Conservation (phyloP, 2,888 invertebrate species). For the Idaea straminata region DNA sequence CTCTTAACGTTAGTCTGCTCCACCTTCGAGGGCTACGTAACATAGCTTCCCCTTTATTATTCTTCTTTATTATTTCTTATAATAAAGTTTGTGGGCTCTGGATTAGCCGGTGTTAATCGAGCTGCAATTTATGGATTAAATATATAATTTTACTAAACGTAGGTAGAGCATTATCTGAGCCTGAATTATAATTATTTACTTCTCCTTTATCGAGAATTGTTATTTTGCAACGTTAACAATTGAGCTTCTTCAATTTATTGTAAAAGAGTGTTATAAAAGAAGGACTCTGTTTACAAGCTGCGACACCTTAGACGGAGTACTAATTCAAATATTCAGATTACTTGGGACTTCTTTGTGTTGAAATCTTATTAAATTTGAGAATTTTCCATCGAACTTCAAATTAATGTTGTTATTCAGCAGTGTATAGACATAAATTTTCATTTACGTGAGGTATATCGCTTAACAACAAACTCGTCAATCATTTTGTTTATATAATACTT, state of each 20-base stretch:
- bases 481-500: constrained; percentile 58
- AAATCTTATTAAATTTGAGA: constrained; percentile 10
- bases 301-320: neutral
- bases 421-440: constrained; percentile 18
- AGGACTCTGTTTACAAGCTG: neutral
- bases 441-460: constrained; percentile 43
- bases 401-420: neutral
- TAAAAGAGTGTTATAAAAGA: neutral
- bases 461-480: constrained; percentile 60
- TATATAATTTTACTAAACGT: neutral
- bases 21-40: neutral
- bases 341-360: neutral
- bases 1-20: constrained; percentile 12
- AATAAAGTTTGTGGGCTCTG: neutral
- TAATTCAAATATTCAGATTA: neutral
- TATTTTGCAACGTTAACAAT: no score
- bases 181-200: no score
- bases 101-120: neutral
- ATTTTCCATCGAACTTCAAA: neutral
- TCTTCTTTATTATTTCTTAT: neutral
- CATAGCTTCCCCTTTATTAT: neutral
- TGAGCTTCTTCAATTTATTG: no score
- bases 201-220: no score
- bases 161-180: no score
- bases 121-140: neutral